Evolutionary conservation across 2,888 invertebrate genomes (phyloP).

Genomic region (Calliphora vomitoria): DNA sequence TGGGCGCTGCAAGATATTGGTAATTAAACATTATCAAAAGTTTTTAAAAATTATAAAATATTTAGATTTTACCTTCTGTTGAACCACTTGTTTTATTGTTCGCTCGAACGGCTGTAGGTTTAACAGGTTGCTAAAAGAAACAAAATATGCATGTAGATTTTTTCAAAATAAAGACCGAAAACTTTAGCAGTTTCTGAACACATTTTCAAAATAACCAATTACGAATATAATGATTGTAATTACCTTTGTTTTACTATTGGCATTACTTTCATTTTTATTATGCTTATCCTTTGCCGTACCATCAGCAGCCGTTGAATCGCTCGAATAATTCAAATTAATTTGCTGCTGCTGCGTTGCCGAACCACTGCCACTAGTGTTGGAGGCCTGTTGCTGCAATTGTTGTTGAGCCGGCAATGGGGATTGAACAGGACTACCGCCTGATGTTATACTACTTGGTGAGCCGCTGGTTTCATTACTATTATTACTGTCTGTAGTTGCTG

Average conservation of each 20-base stretch:
- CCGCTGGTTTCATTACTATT: conserved; percentile 92
- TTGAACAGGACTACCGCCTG: conserved; percentile 92
- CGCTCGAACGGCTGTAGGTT: conserved; percentile 93
- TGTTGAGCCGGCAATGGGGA: conserved; percentile 87
- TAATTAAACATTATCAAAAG: neutral
- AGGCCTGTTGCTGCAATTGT: conserved; percentile 77
- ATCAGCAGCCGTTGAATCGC: conserved; percentile 87
- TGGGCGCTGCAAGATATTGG: conserved; percentile 63
- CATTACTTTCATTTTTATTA: conserved; percentile 85
- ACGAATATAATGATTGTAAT: neutral
- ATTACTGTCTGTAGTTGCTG: conserved; percentile 93
- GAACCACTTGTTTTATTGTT: conserved; percentile 84
- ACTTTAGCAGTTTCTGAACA: neutral
- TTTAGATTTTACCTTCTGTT: conserved; percentile 49
- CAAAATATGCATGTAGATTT: neutral
- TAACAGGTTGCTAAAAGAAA: conserved; percentile 89
- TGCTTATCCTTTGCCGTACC: conserved; percentile 87
- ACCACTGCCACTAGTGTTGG: conserved; percentile 75
- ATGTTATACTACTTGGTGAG: conserved; percentile 93
- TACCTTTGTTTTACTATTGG: conserved; percentile 85
- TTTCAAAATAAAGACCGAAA: too few species aligned
- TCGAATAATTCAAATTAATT: conserved; percentile 89
- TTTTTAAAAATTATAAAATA: conserved; percentile 2
- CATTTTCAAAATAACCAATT: neutral
- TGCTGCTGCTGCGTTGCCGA: conserved; percentile 77